Evolutionary conservation across 2,113 vertebrate species (phyloP).

Genomic region (Anolis sagrei): DNA sequence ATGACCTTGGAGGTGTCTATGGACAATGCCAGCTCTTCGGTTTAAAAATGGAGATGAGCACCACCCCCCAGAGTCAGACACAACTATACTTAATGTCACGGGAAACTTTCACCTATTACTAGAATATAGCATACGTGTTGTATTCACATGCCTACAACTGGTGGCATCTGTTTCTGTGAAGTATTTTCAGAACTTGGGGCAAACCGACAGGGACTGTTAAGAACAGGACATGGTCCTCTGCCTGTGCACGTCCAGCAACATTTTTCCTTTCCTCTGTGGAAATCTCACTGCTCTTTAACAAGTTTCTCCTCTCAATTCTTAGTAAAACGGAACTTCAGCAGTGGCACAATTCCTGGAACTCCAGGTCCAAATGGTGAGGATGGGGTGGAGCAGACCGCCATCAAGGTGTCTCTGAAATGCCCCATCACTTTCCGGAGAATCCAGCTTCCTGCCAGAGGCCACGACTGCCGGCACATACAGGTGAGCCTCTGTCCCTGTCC

Average conservation of each 20-base stretch:
- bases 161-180: background rate
- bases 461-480: slow-evolving; percentile 96
- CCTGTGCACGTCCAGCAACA: background rate
- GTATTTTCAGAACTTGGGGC: background rate
- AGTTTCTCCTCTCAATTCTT: background rate
- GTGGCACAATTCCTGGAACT: slow-evolving; percentile 91
- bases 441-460: slow-evolving; percentile 93
- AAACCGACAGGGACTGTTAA: too few relatives aligned
- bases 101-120: too few relatives aligned
- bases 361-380: slow-evolving; percentile 94
- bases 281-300: rapidly evolving
- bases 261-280: background rate
- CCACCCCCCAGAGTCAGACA: too few relatives aligned
- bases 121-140: too few relatives aligned
- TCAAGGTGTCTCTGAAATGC: slow-evolving; percentile 96
- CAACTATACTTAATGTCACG: too few relatives aligned
- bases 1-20: too few relatives aligned
- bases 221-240: background rate
- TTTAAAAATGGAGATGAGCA: too few relatives aligned
- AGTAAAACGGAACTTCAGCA: slow-evolving; percentile 96
- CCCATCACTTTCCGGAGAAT: slow-evolving; percentile 97
- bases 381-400: slow-evolving; percentile 94
- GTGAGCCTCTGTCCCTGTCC: slow-evolving; percentile 57
- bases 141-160: too few relatives aligned
- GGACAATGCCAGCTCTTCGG: too few relatives aligned